Conservation (phyloP, 2,888 invertebrate species). For the Spilosoma lubricipeda region DNA sequence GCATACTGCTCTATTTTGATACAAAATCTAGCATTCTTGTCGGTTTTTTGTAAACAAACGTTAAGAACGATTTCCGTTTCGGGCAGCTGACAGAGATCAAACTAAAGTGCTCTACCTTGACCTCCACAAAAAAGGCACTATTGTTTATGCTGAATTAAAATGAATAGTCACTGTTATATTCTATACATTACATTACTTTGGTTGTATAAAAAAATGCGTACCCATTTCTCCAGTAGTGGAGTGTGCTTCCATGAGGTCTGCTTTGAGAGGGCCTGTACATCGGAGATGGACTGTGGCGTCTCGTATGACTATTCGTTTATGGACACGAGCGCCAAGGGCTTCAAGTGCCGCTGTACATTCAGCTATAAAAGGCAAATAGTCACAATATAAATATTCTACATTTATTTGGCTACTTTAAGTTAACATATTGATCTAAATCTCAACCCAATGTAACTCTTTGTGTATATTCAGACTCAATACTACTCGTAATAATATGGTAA, state of each 20-base stretch:
- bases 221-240: slow-evolving; percentile 87
- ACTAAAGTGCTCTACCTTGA: neutral
- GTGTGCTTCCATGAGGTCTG: slow-evolving; percentile 86
- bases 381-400: neutral
- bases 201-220: slow-evolving; percentile 43
- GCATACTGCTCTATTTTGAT: neutral
- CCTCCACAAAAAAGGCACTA: neutral
- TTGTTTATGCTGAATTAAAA: neutral
- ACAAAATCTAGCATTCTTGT: neutral
- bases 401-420: neutral
- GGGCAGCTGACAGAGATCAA: neutral
- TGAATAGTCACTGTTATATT: neutral
- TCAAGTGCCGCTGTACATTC: slow-evolving; percentile 74
- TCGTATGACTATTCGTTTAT: slow-evolving; percentile 76
- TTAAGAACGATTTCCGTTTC: neutral
- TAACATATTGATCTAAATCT: neutral
- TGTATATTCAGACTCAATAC: too few relatives aligned
- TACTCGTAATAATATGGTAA: too few relatives aligned
- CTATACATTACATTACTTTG: neutral
- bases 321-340: slow-evolving; percentile 76
- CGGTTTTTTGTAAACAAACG: neutral
- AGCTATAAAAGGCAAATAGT: slow-evolving; percentile 55
- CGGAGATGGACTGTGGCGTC: slow-evolving; percentile 84
- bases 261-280: slow-evolving; percentile 69
- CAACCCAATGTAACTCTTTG: too few relatives aligned